A percentile compares a stretch with the other conserved stretches of the same genome.
Evolutionary conservation across 2,888 invertebrate genomes (phyloP).

Genomic region (Plutella xylostella): DNA sequence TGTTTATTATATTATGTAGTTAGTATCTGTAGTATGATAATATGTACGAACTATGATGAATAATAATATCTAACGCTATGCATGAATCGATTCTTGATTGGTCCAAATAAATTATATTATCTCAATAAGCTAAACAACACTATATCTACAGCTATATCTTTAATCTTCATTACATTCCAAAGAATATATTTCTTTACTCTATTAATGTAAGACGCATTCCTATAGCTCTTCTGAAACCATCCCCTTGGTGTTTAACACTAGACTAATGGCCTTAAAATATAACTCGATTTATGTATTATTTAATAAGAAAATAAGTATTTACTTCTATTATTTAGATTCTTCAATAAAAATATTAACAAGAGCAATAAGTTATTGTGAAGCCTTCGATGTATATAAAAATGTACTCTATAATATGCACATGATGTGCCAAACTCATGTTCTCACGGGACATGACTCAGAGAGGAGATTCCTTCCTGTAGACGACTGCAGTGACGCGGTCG

Average conservation of each 20-base stretch:
- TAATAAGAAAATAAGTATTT: constrained; percentile 18
- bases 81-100: too few species aligned
- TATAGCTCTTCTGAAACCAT: constrained; percentile 27
- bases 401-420: constrained; percentile 38
- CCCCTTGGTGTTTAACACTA: constrained; percentile 44
- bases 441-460: too few species aligned
- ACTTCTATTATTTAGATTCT: not conserved
- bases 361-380: constrained; percentile 56
- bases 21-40: too few species aligned
- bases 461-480: too few species aligned
- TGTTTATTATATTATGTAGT: too few species aligned
- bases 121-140: too few species aligned
- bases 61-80: too few species aligned
- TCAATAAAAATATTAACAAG: constrained; percentile 29
- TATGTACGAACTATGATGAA: too few species aligned
- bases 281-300: constrained; percentile 20
- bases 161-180: constrained; percentile 64
- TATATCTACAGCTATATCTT: constrained; percentile 21
- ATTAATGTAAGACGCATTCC: constrained; percentile 52
- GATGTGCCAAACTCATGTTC: constrained; percentile 43
- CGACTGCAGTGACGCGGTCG: too few species aligned
- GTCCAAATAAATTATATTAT: too few species aligned
- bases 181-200: constrained; percentile 45
- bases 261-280: constrained; percentile 18
- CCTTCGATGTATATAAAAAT: constrained; percentile 46